Evolutionary conservation across 2,888 invertebrate genomes (phyloP), one percentile per base, ranked within the genome.

Genomic region (Artemia sp.): DNA sequence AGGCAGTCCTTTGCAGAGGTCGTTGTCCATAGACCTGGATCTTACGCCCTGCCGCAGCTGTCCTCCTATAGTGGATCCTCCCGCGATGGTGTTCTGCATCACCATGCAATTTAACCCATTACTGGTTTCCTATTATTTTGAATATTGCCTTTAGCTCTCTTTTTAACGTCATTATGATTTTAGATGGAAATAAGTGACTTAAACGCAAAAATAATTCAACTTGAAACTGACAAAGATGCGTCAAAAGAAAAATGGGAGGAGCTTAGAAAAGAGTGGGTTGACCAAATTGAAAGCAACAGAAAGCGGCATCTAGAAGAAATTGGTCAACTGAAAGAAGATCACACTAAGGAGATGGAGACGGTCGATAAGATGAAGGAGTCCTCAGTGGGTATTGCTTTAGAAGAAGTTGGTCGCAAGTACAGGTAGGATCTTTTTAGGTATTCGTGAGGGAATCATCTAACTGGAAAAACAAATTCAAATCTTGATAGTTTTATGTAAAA

Each of bases 191-290:
- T 58, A 9, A 58, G 12, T 9, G 64, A 58, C 64, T 58, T 58
- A n/a, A 58, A 58, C 8, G 24, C 14, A n/a, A 58, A 58, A 58
- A 58, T 58, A 58, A 8, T 58, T 58, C 14, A 58, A 24, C 64
- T 58, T 19, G 64, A 58, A 24, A 24, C 64, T 19, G 64, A n/a
- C 14, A n/a, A 58, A 24, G 24, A n/a, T 19, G 64, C 64, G 10
- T 1, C 64, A 1, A 77, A 77, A 71, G 75, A 77, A 71, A 73
- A 75, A 66, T 68, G 69, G 68, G 68, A 73, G 51, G 70, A 72
- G 12, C 73, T 73, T 52, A 72, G 71, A 67, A 70, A 67, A 64
- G 70, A 70, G 24, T 70, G 69, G 69, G 67, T 71, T 50, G 64
- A 68, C 38, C 67, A 70, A 50, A 72, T 72, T 14, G 70, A 72